Percentiles rank a stretch among this genome's conserved stretches.
Conservation (phyloP, 1,140 invertebrate species). For the Acromyrmex heyeri region DNA sequence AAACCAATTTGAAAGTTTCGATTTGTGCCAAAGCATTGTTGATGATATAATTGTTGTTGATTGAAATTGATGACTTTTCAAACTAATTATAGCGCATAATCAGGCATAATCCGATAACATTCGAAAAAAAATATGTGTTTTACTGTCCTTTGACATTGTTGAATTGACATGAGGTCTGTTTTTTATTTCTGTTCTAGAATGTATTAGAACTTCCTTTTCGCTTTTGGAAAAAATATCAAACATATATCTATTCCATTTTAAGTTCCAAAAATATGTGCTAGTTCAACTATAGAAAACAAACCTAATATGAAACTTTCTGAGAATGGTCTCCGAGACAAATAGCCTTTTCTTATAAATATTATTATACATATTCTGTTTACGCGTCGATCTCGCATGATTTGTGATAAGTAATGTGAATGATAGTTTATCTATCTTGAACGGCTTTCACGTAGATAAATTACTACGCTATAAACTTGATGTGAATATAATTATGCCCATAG, state of each 20-base stretch:
- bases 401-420: slow-evolving; percentile 15
- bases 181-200: too few relatives aligned
- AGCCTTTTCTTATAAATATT: background rate
- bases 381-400: background rate
- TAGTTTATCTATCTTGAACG: background rate
- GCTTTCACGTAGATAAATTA: slow-evolving; percentile 31
- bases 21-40: too few relatives aligned
- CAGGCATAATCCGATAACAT: background rate
- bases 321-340: background rate
- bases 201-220: too few relatives aligned
- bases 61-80: too few relatives aligned
- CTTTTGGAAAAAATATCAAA: too few relatives aligned
- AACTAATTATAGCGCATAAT: too few relatives aligned
- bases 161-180: too few relatives aligned
- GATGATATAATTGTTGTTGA: too few relatives aligned
- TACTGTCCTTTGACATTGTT: slow-evolving; percentile 29
- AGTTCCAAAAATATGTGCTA: too few relatives aligned
- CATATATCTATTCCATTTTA: too few relatives aligned
- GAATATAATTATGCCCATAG: background rate
- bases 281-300: too few relatives aligned
- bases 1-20: too few relatives aligned
- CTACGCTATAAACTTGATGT: background rate
- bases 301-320: background rate
- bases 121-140: slow-evolving; percentile 10
- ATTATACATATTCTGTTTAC: background rate